These are phyloP conservation scores for Camponotus vicinus DNA, from an alignment of 1,140 invertebrate genomes.

Conservation along the genomic window DNA sequence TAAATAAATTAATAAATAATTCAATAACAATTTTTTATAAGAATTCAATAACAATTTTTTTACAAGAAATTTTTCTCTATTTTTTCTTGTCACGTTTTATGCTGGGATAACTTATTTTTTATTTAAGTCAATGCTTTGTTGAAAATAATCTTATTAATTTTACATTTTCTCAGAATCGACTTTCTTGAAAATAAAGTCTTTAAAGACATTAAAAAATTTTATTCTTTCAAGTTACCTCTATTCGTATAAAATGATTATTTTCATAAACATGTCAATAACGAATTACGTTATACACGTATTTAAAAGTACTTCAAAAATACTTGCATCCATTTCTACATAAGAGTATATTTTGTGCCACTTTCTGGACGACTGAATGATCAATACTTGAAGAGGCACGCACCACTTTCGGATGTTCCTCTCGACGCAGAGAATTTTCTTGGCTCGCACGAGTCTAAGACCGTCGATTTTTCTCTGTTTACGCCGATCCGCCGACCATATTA, in stretches of 20 bases:
- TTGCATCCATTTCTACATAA: background rate
- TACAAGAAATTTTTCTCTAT: too few relatives aligned
- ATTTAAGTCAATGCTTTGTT: too few relatives aligned
- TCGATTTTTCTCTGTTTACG: conserved; percentile 59
- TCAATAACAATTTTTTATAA: too few relatives aligned
- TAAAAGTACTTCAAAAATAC: background rate
- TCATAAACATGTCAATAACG: too few relatives aligned
- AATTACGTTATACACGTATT: background rate
- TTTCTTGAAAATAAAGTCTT: background rate
- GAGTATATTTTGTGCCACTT: background rate
- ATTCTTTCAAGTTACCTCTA: background rate
- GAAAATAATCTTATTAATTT: too few relatives aligned
- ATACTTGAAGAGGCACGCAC: conserved; percentile 13
- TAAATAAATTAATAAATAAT: too few relatives aligned
- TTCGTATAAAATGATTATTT: too few relatives aligned
- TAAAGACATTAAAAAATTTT: background rate
- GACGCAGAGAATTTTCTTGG: background rate
- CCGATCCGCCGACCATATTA: conserved; percentile 46
- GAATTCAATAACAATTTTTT: too few relatives aligned
- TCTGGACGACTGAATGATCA: conserved; percentile 3
- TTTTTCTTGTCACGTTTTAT: too few relatives aligned
- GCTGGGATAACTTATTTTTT: too few relatives aligned
- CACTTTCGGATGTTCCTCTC: background rate
- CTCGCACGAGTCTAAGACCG: background rate
- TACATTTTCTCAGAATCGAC: too few relatives aligned